A percentile compares a stretch with the other conserved stretches of the same genome.
Conservation (phyloP, 2,888 invertebrate genomes). For the Malthinus seriepunctatus region DNA sequence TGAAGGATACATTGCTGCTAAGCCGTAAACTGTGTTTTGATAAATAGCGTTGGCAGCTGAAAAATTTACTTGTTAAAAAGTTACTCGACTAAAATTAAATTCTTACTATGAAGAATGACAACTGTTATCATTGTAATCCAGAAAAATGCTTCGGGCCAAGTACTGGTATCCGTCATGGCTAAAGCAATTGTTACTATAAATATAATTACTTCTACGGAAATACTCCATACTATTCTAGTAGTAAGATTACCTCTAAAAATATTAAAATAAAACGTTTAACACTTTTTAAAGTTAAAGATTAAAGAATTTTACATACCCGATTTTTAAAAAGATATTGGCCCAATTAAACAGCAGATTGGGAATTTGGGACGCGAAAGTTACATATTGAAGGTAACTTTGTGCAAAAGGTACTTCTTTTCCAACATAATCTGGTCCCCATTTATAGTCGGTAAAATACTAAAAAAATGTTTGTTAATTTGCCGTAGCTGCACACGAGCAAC, state of each 20-base stretch:
- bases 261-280: neutral
- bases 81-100: neutral
- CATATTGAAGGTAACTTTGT: slow-evolving; percentile 78
- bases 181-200: slow-evolving; percentile 85
- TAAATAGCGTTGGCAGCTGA: slow-evolving; percentile 91
- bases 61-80: slow-evolving; percentile 36
- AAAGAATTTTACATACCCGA: slow-evolving; percentile 67
- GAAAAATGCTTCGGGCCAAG: slow-evolving; percentile 81
- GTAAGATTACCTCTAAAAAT: slow-evolving; percentile 79
- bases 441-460: slow-evolving; percentile 88
- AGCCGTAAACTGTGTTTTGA: slow-evolving; percentile 96
- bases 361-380: slow-evolving; percentile 89
- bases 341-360: slow-evolving; percentile 95
- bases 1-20: slow-evolving; percentile 89
- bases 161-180: slow-evolving; percentile 83
- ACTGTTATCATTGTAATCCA: slow-evolving; percentile 84
- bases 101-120: slow-evolving; percentile 83
- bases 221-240: slow-evolving; percentile 85
- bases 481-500: too few relatives aligned
- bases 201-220: slow-evolving; percentile 75
- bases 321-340: slow-evolving; percentile 86
- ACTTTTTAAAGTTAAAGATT: too few relatives aligned
- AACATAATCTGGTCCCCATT: slow-evolving; percentile 66
- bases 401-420: slow-evolving; percentile 62
- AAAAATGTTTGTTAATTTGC: slow-evolving; percentile 36